phyloP scores from a whole-genome alignment of 2,888 invertebrate species.

The Lochmaea crataegi region DNA sequence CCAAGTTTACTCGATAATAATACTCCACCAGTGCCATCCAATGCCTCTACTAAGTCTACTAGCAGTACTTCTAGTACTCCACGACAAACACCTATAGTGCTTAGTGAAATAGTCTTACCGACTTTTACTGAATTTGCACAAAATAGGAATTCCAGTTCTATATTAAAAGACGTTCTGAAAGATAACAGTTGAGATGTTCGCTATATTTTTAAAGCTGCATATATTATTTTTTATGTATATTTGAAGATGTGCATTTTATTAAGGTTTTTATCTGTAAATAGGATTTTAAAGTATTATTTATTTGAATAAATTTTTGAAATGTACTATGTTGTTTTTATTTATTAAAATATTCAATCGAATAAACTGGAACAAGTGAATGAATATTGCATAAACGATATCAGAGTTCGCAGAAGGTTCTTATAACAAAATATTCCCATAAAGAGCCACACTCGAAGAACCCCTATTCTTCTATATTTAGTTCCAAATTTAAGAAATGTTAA shows the following conservation, averaged over 20 bases:
- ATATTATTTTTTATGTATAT: constrained; percentile 27
- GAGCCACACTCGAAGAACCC: no score
- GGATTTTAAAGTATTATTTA: constrained; percentile 19
- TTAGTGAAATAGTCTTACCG: constrained; percentile 69
- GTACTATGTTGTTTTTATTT: background rate
- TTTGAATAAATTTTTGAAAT: constrained; percentile 18
- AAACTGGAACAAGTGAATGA: no score
- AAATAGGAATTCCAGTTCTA: constrained; percentile 71
- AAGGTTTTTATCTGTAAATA: constrained; percentile 38
- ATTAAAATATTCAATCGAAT: background rate
- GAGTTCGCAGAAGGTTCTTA: no score
- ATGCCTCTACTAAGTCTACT: constrained; percentile 38
- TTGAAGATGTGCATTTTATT: constrained; percentile 35
- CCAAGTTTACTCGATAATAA: constrained; percentile 66
- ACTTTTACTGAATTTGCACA: constrained; percentile 70
- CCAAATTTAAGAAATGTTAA: no score
- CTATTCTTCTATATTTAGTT: no score
- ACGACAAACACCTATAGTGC: constrained; percentile 65
- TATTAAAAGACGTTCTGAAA: constrained; percentile 73
- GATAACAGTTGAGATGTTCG: constrained; percentile 64
- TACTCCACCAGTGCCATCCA: constrained; percentile 35
- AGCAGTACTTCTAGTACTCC: constrained; percentile 58
- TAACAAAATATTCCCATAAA: no score
- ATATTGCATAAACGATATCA: no score
- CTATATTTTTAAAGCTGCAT: constrained; percentile 20